Percentiles rank a stretch among this genome's conserved stretches.
Evolutionary conservation across 2,888 invertebrate genomes (phyloP).

Genomic region (Tinea trinotella): DNA sequence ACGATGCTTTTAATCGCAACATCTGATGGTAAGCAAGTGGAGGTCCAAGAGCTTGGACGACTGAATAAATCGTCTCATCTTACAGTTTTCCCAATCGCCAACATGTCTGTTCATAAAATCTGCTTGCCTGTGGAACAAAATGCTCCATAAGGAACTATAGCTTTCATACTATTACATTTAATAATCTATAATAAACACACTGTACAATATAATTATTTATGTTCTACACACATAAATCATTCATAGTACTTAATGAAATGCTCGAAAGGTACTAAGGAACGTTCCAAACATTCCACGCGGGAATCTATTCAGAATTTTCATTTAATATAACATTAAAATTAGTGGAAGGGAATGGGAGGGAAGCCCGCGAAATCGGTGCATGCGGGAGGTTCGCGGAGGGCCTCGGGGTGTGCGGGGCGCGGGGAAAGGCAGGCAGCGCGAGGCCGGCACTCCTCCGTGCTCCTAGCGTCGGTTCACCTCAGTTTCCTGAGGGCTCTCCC

Average conservation of each 20-base stretch:
- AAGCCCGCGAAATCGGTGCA: constrained; percentile 61
- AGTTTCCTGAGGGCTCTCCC: constrained; percentile 66
- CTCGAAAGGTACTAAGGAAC: constrained; percentile 3
- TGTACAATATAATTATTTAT: background rate
- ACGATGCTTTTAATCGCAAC: too few species aligned
- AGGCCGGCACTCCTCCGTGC: constrained; percentile 56
- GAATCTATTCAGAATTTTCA: constrained; percentile 18
- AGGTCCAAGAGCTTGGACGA: too few species aligned
- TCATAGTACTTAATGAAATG: constrained; percentile 1
- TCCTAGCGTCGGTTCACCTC: constrained; percentile 68
- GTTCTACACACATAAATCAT: background rate
- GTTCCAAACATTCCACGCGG: constrained; percentile 9
- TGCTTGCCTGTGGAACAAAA: too few species aligned
- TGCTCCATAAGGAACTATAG: background rate
- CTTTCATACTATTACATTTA: background rate
- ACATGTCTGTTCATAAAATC: too few species aligned
- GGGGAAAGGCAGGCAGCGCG: constrained; percentile 32
- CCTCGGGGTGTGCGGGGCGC: constrained; percentile 37
- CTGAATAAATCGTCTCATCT: too few species aligned
- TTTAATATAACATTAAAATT: constrained; percentile 20
- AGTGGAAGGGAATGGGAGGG: constrained; percentile 25
- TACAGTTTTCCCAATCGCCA: too few species aligned
- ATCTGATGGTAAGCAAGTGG: too few species aligned
- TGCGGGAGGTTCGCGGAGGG: constrained; percentile 29
- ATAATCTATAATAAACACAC: too few species aligned